Evolutionary conservation across 1,140 invertebrate genomes (phyloP).

Genomic region (Trichoplusia ni): DNA sequence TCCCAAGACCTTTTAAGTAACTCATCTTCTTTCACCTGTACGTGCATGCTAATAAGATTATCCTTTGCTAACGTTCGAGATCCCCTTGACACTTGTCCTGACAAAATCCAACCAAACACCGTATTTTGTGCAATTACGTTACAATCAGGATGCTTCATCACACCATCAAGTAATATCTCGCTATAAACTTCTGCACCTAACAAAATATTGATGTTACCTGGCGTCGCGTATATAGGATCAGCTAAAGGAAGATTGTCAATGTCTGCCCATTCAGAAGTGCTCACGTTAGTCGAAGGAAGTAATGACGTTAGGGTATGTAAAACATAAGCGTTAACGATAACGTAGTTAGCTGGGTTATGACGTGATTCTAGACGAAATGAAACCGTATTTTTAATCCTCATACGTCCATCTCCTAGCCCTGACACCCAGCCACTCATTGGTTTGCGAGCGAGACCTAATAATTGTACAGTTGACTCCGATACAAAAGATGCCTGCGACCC

Average conservation of each 20-base stretch:
- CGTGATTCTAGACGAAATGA: not conserved
- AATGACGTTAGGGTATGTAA: conserved; percentile 34
- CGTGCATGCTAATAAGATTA: conserved; percentile 19
- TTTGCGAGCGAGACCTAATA: not conserved
- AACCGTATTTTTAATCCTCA: not conserved
- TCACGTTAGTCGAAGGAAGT: conserved; percentile 31
- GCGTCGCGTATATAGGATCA: conserved; percentile 30
- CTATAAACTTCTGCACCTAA: conserved; percentile 41
- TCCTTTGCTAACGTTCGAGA: not conserved
- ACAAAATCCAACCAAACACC: conserved; percentile 39
- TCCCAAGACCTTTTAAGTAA: conserved; percentile 38
- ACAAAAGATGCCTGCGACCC: no score
- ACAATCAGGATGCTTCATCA: conserved; percentile 33
- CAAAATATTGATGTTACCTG: conserved; percentile 40
- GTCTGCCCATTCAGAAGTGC: conserved; percentile 20
- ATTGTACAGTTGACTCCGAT: not conserved
- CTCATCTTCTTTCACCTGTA: not conserved
- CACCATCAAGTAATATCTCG: conserved; percentile 33
- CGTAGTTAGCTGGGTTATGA: not conserved
- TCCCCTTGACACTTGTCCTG: conserved; percentile 7
- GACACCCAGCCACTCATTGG: not conserved
- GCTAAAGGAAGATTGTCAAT: conserved; percentile 32
- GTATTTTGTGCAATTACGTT: conserved; percentile 42
- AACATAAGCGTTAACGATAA: conserved; percentile 34
- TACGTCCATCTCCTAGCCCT: not conserved